Conservation (phyloP, 2,797 vertebrate genomes). For the Petrocephalus sullivani region DNA sequence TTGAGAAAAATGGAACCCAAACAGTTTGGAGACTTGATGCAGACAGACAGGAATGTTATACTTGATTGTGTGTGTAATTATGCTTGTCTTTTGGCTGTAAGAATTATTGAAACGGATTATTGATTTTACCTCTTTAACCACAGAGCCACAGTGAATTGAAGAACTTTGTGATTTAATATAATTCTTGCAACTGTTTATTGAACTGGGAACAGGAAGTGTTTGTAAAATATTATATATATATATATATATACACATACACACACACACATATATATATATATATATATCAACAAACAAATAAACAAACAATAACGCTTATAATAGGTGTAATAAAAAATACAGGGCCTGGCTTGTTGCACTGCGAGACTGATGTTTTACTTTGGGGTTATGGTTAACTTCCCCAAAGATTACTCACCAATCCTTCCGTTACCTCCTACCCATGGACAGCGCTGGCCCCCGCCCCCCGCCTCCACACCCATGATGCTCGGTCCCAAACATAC, state of each 20-base stretch:
- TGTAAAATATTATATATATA: neutral
- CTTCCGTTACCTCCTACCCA: neutral
- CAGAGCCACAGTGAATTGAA: neutral
- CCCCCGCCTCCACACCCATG: conserved; percentile 29
- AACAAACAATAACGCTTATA: neutral
- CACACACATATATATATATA: too few species aligned
- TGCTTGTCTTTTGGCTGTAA: neutral
- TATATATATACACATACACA: neutral
- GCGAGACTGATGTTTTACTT: neutral
- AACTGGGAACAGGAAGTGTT: neutral
- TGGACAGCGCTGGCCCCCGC: neutral
- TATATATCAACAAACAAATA: neutral
- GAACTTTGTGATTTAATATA: neutral
- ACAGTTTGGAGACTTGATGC: neutral
- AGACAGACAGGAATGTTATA: neutral
- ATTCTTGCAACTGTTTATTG: neutral
- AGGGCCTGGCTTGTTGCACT: neutral
- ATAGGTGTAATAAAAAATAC: neutral
- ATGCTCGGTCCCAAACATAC: conserved; percentile 50
- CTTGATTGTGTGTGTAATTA: neutral
- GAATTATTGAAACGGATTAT: neutral
- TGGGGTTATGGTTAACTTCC: neutral
- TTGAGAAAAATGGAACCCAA: neutral
- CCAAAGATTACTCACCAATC: neutral
- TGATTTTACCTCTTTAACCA: neutral